Percentiles rank a stretch among this genome's conserved stretches.
phyloP scores from a whole-genome alignment of 2,113 vertebrate genomes.

The Nothoprocta perdicaria region DNA sequence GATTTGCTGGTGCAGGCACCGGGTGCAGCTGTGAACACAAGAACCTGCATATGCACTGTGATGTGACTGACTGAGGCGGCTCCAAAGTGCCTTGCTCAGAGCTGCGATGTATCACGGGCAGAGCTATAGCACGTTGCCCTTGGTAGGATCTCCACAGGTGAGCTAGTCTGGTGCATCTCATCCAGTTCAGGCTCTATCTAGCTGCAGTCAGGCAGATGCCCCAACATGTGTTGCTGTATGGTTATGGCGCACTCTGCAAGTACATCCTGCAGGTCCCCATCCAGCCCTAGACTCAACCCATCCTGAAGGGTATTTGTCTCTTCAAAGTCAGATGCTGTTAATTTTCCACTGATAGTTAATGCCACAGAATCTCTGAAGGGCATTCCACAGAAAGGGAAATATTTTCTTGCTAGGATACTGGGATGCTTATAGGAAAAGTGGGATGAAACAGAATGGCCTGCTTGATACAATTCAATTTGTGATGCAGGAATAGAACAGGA shows the following conservation, averaged over 20 bases:
- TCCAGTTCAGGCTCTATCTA: background rate
- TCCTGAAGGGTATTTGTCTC: background rate
- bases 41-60: accelerated
- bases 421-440: background rate
- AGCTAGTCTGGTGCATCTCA: background rate
- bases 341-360: accelerated
- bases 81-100: background rate
- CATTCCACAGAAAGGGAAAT: background rate
- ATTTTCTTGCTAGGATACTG: background rate
- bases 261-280: background rate
- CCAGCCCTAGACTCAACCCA: background rate
- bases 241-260: background rate
- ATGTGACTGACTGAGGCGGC: background rate
- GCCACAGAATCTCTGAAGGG: background rate
- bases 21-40: background rate
- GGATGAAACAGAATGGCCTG: background rate
- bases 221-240: background rate
- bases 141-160: background rate
- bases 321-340: background rate
- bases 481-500: background rate
- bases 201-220: background rate
- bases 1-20: accelerated
- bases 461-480: background rate
- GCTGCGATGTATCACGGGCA: background rate
- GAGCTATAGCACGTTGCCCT: background rate